Conservation (phyloP, 2,888 invertebrate species). For the Coleophora deauratella region DNA sequence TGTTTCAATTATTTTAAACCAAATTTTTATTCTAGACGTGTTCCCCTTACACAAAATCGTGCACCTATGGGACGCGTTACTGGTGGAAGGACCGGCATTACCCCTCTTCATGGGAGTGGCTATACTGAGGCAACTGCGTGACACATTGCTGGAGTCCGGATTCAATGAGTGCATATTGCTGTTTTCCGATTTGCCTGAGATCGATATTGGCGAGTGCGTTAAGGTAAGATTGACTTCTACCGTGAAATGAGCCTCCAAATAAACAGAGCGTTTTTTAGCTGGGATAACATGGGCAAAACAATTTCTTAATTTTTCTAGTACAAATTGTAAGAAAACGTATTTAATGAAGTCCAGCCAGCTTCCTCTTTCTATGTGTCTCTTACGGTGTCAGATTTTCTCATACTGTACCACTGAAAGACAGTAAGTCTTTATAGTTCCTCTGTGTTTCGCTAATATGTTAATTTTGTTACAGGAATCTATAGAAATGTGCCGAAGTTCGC, state of each 20-base stretch:
- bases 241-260: too few relatives aligned
- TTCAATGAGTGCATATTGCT: slow-evolving; percentile 99
- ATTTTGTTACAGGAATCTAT: slow-evolving; percentile 79
- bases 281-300: too few relatives aligned
- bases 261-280: too few relatives aligned
- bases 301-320: too few relatives aligned
- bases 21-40: slow-evolving; percentile 91
- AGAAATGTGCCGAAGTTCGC: slow-evolving; percentile 88
- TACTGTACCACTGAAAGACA: too few relatives aligned
- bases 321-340: too few relatives aligned
- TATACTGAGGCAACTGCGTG: slow-evolving; percentile 90
- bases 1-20: too few relatives aligned
- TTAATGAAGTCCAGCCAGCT: too few relatives aligned
- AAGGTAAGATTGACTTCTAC: slow-evolving; percentile 41
- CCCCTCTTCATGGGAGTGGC: slow-evolving; percentile 96
- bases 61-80: slow-evolving; percentile 97
- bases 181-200: slow-evolving; percentile 98
- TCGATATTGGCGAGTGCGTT: slow-evolving; percentile 95
- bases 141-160: slow-evolving; percentile 88
- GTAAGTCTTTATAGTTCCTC: too few relatives aligned
- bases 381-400: too few relatives aligned
- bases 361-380: too few relatives aligned
- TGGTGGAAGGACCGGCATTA: slow-evolving; percentile 93
- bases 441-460: too few relatives aligned
- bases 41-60: slow-evolving; percentile 98